Evolutionary conservation across 1,140 invertebrate genomes (phyloP), one percentile per base, ranked within the genome.

Genomic region (Aphaenogaster rudis): DNA sequence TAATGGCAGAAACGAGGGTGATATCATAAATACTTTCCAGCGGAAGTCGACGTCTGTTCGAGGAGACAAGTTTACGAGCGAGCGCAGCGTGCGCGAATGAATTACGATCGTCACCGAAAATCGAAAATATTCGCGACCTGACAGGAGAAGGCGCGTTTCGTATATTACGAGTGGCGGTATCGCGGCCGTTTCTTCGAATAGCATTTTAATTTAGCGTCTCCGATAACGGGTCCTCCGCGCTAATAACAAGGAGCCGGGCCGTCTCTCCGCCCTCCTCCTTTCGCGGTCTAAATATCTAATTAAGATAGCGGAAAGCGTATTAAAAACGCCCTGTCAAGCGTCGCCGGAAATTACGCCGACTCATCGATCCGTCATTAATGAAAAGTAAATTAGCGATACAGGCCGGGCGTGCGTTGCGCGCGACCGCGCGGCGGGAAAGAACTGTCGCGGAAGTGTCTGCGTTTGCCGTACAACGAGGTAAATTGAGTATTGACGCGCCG

Each of bases 341-440:
- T 82, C 69, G 54, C 42, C 39, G 28, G n/a, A 74, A 28, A 84
- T 84, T 84, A 61, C 80, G 80, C 42, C 42, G 54, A 84, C 69
- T 84, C 80, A 84, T 76, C 69, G 69, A 76, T 50, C 69, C 42
- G 69, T 84, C 67, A 84, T 84, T 84, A 84, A 74, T 84, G 80
- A 84, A 84, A 76, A 63, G 54, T 84, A 84, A 76, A 84, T 84
- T 76, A 84, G 80, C 50, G 64, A 81, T 71, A 45, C 33, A 81
- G 15, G 21, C 39, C 28, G 69, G n/a, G 69, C 66, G 79, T 81
- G 48, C 63, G 28, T 42, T 13, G 52, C 54, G 67, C 69, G 69
- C 80, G 67, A 63, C n/a, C 69, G 72, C 59, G 48, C 48, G 21
- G 15, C 28, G 50, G 67, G 57, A 36, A 52, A 82, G 36, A 57